phyloP scores from a whole-genome alignment of 2,113 vertebrate species.

The Spea multiplicata region DNA sequence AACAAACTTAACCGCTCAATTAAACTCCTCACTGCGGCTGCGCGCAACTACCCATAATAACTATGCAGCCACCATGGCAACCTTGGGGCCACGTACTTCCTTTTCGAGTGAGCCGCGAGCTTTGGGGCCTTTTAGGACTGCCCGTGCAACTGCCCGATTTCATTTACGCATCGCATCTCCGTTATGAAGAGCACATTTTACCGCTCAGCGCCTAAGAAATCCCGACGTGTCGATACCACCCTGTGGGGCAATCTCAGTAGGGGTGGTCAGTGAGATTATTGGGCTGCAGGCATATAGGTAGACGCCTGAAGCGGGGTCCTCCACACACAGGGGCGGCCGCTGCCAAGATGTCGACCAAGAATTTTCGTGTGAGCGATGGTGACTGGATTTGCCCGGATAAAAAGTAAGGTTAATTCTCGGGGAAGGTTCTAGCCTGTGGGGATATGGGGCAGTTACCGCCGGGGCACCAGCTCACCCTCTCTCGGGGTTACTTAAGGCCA shows the following conservation, averaged over 20 bases:
- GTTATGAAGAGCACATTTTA: too few relatives aligned
- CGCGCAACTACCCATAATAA: too few relatives aligned
- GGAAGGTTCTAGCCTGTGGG: neutral
- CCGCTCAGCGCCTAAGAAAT: too few relatives aligned
- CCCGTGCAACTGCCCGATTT: conserved; percentile 43
- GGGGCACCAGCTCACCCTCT: neutral
- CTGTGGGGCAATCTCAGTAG: too few relatives aligned
- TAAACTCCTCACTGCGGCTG: too few relatives aligned
- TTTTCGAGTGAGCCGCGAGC: neutral
- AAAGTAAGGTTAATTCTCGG: conserved; percentile 73
- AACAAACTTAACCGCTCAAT: too few relatives aligned
- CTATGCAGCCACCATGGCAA: too few relatives aligned
- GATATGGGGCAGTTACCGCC: neutral
- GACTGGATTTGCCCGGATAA: conserved; percentile 98
- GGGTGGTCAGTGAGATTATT: too few relatives aligned
- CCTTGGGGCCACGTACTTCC: too few relatives aligned
- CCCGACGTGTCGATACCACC: too few relatives aligned
- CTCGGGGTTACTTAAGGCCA: neutral
- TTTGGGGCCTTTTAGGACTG: conserved; percentile 25
- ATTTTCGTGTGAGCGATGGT: conserved; percentile 95
- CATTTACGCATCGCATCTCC: neutral
- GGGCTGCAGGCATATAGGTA: neutral
- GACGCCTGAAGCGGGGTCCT: neutral
- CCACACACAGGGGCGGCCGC: neutral
- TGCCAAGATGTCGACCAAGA: conserved; percentile 87